Percentiles rank a stretch among this genome's conserved stretches.
Evolutionary conservation across 2,888 invertebrate species (phyloP).

Genomic region (Andricus quercusramuli): DNA sequence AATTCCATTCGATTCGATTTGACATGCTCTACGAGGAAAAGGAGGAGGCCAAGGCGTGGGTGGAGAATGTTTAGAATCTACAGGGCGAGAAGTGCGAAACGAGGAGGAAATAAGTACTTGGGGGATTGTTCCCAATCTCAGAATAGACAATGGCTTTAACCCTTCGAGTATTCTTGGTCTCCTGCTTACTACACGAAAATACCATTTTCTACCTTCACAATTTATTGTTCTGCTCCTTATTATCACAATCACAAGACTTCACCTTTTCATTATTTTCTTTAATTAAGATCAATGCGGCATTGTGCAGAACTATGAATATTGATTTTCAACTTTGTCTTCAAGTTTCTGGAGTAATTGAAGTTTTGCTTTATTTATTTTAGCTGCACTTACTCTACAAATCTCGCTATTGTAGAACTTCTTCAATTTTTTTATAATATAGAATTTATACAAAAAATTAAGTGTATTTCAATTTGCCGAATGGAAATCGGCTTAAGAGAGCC

Average conservation of each 20-base stretch:
- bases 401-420: not conserved
- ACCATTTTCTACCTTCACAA: constrained; percentile 36
- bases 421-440: not conserved
- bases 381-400: not conserved
- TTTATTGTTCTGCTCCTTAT: constrained; percentile 17
- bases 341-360: not conserved
- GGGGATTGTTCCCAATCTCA: constrained; percentile 39
- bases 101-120: constrained; percentile 38
- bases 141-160: constrained; percentile 17
- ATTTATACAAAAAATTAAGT: no score
- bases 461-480: not conserved
- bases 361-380: not conserved
- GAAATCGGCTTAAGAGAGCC: not conserved
- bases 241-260: constrained; percentile 30
- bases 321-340: constrained; percentile 4
- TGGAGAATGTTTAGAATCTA: constrained; percentile 6
- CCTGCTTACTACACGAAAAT: constrained; percentile 34
- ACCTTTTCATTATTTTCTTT: constrained; percentile 12
- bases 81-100: constrained; percentile 38
- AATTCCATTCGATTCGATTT: constrained; percentile 52
- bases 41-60: constrained; percentile 28
- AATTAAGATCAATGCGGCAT: constrained; percentile 15
- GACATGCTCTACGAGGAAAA: constrained; percentile 47
- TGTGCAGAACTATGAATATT: not conserved
- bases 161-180: constrained; percentile 20